A percentile compares a stretch with the other conserved stretches of the same genome.
Evolutionary conservation across 2,113 vertebrate genomes (phyloP).

Genomic region (Vidua chalybeata): DNA sequence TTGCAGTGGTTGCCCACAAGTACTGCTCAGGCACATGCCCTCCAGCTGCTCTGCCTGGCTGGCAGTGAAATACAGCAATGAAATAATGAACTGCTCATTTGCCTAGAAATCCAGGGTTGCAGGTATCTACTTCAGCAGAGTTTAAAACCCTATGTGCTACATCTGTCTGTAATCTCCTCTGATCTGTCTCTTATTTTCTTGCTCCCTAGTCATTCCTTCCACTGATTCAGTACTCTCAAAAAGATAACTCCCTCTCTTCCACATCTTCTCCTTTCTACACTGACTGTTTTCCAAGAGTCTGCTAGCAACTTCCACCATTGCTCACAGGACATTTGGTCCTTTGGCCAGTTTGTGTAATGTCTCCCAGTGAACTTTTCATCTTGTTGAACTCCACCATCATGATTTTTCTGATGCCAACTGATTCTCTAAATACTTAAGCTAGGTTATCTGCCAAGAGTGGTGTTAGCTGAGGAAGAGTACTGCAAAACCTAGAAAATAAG

Average conservation of each 20-base stretch:
- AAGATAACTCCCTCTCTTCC: not conserved
- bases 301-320: not conserved
- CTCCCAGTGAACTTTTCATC: not conserved
- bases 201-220: not conserved
- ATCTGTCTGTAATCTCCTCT: not conserved
- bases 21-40: not conserved
- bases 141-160: not conserved
- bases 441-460: not conserved
- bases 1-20: not conserved
- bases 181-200: not conserved
- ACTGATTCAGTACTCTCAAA: not conserved
- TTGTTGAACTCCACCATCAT: not conserved
- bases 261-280: not conserved
- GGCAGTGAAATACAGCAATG: not conserved
- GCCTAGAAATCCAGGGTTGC: not conserved
- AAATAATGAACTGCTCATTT: not conserved
- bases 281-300: not conserved
- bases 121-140: not conserved
- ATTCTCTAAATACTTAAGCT: not conserved
- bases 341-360: not conserved
- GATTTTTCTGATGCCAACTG: not conserved
- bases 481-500: not conserved
- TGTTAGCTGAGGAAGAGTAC: not conserved
- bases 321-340: not conserved
- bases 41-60: not conserved